Conservation (phyloP, 2,113 vertebrate genomes). For the Channa argus region DNA sequence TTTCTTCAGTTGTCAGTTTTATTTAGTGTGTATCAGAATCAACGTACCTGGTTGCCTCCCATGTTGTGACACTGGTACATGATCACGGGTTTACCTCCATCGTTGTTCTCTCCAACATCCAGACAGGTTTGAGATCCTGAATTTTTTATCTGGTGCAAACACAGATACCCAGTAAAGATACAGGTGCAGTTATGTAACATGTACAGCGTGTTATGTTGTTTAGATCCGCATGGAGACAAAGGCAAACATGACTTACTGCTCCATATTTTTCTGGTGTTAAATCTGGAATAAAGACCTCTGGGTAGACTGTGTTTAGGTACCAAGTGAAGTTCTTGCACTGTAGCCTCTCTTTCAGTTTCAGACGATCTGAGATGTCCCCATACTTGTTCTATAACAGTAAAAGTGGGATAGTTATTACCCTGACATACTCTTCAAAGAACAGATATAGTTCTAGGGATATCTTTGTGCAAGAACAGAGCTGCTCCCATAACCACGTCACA, state of each 20-base stretch:
- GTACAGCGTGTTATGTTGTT: fast-evolving
- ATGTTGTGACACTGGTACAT: conserved; percentile 95
- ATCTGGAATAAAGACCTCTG: conserved; percentile 93
- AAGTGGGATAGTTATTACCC: too few species aligned
- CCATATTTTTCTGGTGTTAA: conserved; percentile 87
- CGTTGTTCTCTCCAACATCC: conserved; percentile 92
- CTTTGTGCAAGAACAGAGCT: not conserved
- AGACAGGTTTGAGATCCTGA: conserved; percentile 86
- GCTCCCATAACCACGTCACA: not conserved
- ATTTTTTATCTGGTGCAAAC: conserved; percentile 87
- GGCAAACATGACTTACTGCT: conserved; percentile 84
- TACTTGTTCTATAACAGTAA: conserved; percentile 84
- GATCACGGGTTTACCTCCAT: conserved; percentile 90
- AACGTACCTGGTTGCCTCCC: conserved; percentile 95
- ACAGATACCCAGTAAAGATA: conserved; percentile 8
- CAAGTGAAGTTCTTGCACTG: conserved; percentile 95
- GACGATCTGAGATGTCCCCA: conserved; percentile 91
- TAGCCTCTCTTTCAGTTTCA: conserved; percentile 87
- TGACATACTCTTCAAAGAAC: too few species aligned
- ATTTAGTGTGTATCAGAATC: not conserved
- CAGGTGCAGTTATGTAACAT: not conserved
- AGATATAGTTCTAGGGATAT: too few species aligned
- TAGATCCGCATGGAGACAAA: not conserved
- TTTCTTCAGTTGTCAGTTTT: too few species aligned
- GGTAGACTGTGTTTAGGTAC: conserved; percentile 92